Base-by-base conservation (phyloP, 2,797 vertebrate genomes). In the Odontamblyopus rebecca region DNA sequence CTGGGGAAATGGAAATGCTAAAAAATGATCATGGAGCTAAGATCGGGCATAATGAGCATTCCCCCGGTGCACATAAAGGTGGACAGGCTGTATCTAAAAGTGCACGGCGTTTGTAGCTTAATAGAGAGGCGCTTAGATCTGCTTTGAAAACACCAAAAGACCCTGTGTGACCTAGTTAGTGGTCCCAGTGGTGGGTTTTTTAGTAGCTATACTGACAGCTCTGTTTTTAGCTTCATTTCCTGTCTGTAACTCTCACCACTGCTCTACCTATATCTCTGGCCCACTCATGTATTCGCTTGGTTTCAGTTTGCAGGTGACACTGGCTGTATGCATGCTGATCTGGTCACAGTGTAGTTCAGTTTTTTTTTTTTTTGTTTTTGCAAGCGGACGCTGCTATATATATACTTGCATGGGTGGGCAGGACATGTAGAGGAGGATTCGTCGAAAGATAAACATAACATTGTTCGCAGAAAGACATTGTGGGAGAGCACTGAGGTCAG, bases 141-240 rank as follows among this genome's bases (percentile, higher is more conserved):
- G 77, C 81, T 86, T 80, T 79, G 78, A 88, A 86, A 86, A 87
- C 82, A 83, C 82, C 88, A 83, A 84, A 77, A 84, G 91, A 86
- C 83, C 89, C 75, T 85, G 56, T 50, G 71, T 89, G 91, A 92
- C 93, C 93, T 88, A 93, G 84, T 91, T 92, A 90, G 89, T 71
- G 72, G 82, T 85, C 88, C 87, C 82, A 69, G 79, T 73, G 82
- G 86, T 89, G 85, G 78, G 77, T 84, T 88, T 61, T 57, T 38
- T 88, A 80, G 78, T 57, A 80, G 81, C 78, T 83, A 79, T 69
- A 85, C 80, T 89, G 86, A 90, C 87, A 88, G 67, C 76, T 81
- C 88, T 77, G 85, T 87, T 90, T 89, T 85, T 88, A 88, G 82
- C 76, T 88, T 89, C 82, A 83, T 89, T 88, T 87, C 82, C 82